Percentiles rank a stretch among this genome's conserved stretches.
These are phyloP conservation scores for Zele albiditarsus DNA, from an alignment of 2,888 invertebrate species.

Conservation along the genomic window DNA sequence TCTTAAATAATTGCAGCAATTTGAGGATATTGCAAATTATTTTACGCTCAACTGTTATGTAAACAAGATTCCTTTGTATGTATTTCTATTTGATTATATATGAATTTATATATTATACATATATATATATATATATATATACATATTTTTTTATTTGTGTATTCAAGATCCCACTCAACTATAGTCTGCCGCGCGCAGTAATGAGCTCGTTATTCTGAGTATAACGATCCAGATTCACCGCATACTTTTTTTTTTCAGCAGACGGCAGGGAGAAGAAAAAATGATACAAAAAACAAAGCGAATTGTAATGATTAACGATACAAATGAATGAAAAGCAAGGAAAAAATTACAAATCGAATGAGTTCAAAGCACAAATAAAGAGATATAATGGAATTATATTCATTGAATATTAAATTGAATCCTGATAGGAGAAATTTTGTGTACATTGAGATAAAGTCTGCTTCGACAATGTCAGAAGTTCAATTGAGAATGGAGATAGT, in stretches of 20 bases:
- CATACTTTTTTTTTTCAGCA: not conserved
- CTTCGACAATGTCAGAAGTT: conserved; percentile 18
- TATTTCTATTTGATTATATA: not conserved
- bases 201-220: not conserved
- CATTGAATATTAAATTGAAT: conserved; percentile 18
- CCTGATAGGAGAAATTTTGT: not conserved
- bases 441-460: not conserved
- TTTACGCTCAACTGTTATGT: not conserved
- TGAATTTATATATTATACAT: not conserved
- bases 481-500: not conserved
- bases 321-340: not conserved
- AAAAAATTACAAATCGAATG: not conserved
- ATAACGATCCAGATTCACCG: conserved; percentile 6
- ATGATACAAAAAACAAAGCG: not conserved
- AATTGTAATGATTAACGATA: not conserved
- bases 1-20: not conserved
- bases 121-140: not conserved
- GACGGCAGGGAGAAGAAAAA: not conserved
- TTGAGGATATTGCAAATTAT: not conserved
- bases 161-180: not conserved
- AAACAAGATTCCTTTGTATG: not conserved
- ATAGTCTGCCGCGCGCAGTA: not conserved
- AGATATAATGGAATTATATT: conserved; percentile 18
- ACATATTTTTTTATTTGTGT: not conserved
- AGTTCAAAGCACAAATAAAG: not conserved